Base-by-base conservation (phyloP, 2,888 invertebrate species). In the Tryphoninae sp. region DNA sequence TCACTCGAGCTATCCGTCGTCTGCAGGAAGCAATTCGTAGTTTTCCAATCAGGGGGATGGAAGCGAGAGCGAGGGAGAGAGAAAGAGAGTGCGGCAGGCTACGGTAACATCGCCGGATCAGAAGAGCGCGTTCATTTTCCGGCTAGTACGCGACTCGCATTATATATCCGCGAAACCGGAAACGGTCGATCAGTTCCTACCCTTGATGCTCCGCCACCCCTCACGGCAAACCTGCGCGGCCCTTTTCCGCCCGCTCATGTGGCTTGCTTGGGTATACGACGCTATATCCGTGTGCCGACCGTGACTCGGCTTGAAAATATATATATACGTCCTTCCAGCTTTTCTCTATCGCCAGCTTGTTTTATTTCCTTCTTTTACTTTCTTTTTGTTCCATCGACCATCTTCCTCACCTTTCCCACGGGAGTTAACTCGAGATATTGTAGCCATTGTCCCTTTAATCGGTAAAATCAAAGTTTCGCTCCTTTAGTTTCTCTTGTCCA, bases 21-120 rank as follows among this genome's bases (percentile, higher is more conserved):
- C 82, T 84, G 84, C 85, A 84, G 86, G 88, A 89, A 89, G 89
- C 88, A 89, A 89, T 89, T 87, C 88, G 87, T 89, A 88, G 89
- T 89, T 89, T 89, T 89, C 89, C 89, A 89, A 89, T 89, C 89
- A 89, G 89, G 84, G 69, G 83, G 59, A 75, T n/a, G 68, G 51
- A 64, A 65, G 78, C 2, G 51, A 53, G 67, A 78, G 3, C 22
- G 59, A 59, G 59, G 2, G 13, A 59, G 64, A 19, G 33, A 16
- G 16, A 68, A 19, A 7, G 26, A 7, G 26, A 19, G 23, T 16
- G 49, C 13, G n/a, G 23, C 13, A 58, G 58, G 80, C 76, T 58
- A 77, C 73, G 76, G 73, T 55, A 73, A 55, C 71, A 59, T 74
- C 26, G 40, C 23, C 42, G 74, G 75, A 75, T 79, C 86, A 85